Evolutionary conservation across 2,113 vertebrate species (phyloP).

Genomic region (Amphiprion ocellaris): DNA sequence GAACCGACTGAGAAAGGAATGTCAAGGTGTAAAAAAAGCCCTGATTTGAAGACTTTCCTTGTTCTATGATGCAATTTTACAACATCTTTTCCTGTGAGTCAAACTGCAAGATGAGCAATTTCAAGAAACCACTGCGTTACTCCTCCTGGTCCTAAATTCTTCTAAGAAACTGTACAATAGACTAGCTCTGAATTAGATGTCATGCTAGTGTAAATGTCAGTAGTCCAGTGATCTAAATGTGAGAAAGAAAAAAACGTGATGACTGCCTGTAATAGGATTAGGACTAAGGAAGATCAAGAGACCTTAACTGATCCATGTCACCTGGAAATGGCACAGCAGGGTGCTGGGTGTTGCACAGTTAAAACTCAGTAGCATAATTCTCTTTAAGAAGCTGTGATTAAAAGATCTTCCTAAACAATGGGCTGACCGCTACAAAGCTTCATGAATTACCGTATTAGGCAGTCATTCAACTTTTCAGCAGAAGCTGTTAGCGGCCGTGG

Average conservation of each 20-base stretch:
- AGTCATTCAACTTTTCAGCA: neutral
- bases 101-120: neutral
- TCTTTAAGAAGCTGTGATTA: slow-evolving; percentile 48
- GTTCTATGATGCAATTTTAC: neutral
- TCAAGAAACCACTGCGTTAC: neutral
- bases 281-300: slow-evolving; percentile 65
- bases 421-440: neutral
- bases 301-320: slow-evolving; percentile 64
- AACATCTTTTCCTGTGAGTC: neutral
- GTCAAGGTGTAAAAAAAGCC: neutral
- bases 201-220: slow-evolving; percentile 6
- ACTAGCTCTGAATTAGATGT: neutral
- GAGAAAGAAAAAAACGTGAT: slow-evolving; percentile 53
- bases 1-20: neutral
- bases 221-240: slow-evolving; percentile 28
- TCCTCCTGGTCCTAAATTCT: slow-evolving; percentile 3
- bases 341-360: slow-evolving; percentile 34
- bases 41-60: neutral
- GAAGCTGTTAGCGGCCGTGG: neutral
- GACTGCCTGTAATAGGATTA: slow-evolving; percentile 73
- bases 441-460: neutral
- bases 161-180: neutral
- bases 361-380: slow-evolving; percentile 44
- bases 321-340: slow-evolving; percentile 64
- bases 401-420: slow-evolving; percentile 41